A percentile compares a stretch with the other conserved stretches of the same genome.
Conservation (phyloP, 2,113 vertebrate species). For the Xenopus laevis region DNA sequence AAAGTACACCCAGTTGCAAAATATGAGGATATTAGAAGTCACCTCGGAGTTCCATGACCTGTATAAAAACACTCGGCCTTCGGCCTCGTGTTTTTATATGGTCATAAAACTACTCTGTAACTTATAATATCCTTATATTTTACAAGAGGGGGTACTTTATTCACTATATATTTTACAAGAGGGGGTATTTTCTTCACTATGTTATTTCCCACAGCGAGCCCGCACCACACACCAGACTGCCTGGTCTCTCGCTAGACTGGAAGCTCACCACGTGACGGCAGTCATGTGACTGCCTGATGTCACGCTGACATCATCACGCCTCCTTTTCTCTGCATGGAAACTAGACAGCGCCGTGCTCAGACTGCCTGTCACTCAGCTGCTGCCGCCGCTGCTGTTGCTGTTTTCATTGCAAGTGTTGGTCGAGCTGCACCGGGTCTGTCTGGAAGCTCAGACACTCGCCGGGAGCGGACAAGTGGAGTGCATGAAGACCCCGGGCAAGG, state of each 20-base stretch:
- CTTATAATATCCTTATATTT: too few species aligned
- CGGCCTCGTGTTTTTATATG: too few species aligned
- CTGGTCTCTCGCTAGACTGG: neutral
- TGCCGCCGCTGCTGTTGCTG: conserved; percentile 18
- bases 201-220: too few species aligned
- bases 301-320: conserved; percentile 21
- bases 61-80: too few species aligned
- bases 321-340: conserved; percentile 29
- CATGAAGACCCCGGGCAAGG: conserved; percentile 12
- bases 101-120: too few species aligned
- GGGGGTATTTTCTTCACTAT: too few species aligned
- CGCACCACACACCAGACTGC: neutral
- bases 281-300: conserved; percentile 36
- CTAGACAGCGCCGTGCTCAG: conserved; percentile 30
- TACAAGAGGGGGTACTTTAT: too few species aligned
- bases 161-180: too few species aligned
- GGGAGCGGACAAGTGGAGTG: conserved; percentile 1
- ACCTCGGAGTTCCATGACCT: too few species aligned
- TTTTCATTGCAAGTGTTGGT: neutral
- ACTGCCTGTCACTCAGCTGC: conserved; percentile 28
- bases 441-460: conserved; percentile 15
- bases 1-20: too few species aligned
- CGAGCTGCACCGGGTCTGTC: conserved; percentile 5
- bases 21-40: too few species aligned
- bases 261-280: conserved; percentile 14